phyloP scores from a whole-genome alignment of 1,140 invertebrate species.

The Arctopsyche grandis region DNA sequence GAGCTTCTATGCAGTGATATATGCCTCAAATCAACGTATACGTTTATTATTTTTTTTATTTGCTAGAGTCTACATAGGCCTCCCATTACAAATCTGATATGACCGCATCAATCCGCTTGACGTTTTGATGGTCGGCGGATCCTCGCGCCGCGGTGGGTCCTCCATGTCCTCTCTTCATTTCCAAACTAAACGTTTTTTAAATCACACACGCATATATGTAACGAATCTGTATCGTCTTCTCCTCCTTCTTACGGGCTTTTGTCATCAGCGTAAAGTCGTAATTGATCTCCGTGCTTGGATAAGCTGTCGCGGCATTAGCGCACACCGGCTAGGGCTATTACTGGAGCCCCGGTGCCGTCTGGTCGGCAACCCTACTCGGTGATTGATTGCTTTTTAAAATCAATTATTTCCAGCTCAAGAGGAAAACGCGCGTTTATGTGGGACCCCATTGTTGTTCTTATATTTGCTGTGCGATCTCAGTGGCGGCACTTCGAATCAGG shows the following conservation, averaged over 20 bases:
- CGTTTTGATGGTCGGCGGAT: conserved; percentile 1
- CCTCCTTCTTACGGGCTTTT: not conserved
- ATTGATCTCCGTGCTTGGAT: not conserved
- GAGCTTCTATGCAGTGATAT: too few relatives aligned
- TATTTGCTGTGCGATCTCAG: not conserved
- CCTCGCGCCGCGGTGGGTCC: conserved; percentile 26
- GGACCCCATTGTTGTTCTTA: conserved; percentile 5
- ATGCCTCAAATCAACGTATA: not conserved
- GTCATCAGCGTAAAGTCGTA: conserved; percentile 22
- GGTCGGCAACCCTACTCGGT: conserved; percentile 11
- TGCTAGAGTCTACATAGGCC: not conserved
- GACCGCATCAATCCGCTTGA: conserved; percentile 26
- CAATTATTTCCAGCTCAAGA: conserved; percentile 53
- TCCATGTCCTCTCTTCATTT: not conserved
- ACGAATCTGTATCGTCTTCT: too few relatives aligned
- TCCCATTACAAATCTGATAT: conserved; percentile 18
- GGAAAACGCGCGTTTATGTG: conserved; percentile 46
- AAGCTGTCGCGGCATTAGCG: not conserved
- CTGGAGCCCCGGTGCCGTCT: not conserved
- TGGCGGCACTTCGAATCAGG: too few relatives aligned
- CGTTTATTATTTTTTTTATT: not conserved
- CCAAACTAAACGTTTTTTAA: not conserved
- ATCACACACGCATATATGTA: not conserved
- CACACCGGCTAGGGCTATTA: not conserved
- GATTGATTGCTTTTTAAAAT: conserved; percentile 54